phyloP scores from a whole-genome alignment of 2,113 vertebrate species.

The Ammodramus savannarum region DNA sequence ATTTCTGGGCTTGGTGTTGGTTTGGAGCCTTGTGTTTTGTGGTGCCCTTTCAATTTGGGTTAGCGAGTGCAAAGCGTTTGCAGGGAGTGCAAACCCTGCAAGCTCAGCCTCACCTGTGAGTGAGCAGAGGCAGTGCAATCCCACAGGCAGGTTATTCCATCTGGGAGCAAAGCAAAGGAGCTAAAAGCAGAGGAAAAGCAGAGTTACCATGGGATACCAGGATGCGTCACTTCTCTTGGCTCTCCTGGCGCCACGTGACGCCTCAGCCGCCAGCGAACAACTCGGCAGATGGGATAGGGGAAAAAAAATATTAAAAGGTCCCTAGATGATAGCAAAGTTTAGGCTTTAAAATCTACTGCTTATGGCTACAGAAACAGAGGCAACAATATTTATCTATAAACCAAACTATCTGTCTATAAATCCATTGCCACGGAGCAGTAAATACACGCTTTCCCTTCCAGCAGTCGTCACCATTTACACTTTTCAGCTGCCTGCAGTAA shows the following conservation, averaged over 20 bases:
- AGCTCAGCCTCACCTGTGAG: background rate
- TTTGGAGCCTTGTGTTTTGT: background rate
- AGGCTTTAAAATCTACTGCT: background rate
- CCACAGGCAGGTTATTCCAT: background rate
- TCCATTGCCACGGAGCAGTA: background rate
- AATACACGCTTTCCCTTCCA: background rate
- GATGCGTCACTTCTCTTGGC: conserved; percentile 43
- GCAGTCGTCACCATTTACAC: background rate
- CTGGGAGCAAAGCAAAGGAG: background rate
- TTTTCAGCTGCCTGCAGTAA: background rate
- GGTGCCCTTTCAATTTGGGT: background rate
- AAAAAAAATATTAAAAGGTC: background rate
- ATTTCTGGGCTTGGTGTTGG: background rate
- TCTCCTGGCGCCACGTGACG: background rate
- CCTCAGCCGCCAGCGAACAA: background rate
- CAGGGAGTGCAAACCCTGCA: background rate
- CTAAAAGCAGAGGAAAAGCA: background rate
- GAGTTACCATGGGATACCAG: conserved; percentile 53
- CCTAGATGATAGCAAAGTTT: background rate
- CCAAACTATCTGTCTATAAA: background rate
- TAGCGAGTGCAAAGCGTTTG: accelerated
- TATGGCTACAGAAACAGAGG: background rate
- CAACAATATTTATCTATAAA: background rate
- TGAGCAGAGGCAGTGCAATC: background rate
- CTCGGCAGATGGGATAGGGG: background rate